Conservation (phyloP, 2,113 vertebrate species). For the Daphoenositta chrysoptera region DNA sequence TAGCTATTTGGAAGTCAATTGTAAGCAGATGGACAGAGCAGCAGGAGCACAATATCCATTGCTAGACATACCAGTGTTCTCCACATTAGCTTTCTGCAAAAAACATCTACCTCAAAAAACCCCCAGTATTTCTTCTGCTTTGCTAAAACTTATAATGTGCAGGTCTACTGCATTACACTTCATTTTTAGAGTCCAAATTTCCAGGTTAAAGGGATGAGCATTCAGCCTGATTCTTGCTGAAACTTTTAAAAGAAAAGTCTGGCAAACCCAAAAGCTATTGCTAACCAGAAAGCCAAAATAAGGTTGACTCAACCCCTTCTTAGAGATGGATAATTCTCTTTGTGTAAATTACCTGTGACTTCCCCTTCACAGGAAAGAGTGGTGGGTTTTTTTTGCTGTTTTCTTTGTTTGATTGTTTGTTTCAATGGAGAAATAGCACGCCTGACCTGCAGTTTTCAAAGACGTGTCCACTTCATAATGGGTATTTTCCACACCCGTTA, state of each 20-base stretch:
- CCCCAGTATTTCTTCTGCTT: neutral
- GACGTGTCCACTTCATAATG: neutral
- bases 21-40: conserved; percentile 66
- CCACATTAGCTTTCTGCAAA: neutral
- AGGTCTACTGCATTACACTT: neutral
- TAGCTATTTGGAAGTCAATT: conserved; percentile 62
- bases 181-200: neutral
- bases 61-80: neutral
- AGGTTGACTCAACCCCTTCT: neutral
- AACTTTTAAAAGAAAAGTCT: neutral
- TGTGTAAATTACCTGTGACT: neutral
- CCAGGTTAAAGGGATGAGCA: neutral
- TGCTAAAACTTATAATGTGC: neutral
- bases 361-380: neutral
- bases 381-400: fast-evolving
- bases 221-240: neutral
- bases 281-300: neutral
- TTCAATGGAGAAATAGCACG: neutral
- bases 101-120: neutral
- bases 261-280: neutral
- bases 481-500: neutral
- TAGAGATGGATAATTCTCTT: neutral
- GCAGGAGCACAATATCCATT: conserved; percentile 23
- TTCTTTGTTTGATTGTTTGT: neutral
- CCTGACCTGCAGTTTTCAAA: neutral